Base-by-base conservation (phyloP, 2,888 invertebrate genomes). In the Xestia rhomboidea region DNA sequence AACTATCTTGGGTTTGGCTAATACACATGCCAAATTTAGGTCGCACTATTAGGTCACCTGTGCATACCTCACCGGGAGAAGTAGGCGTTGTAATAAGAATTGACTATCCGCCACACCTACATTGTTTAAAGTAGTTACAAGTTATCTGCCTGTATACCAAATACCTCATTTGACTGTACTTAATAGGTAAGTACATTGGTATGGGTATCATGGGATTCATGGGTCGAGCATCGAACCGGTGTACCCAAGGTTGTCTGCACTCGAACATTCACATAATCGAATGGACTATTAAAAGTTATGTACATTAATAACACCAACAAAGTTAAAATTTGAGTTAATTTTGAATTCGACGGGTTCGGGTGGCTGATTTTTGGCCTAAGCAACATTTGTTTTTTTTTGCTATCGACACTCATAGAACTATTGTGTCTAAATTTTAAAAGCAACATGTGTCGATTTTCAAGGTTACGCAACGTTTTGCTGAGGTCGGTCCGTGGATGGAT, bases 201-300 rank as follows among this genome's bases (percentile, higher is more conserved):
- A 66, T 49, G n/a, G n/a, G 60, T 77, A 60, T 76, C n/a, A 66
- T 49, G n/a, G n/a, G 60, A 76, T 60, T 76, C n/a, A 38, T 67
- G 77, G 57, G 66, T 11, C 21, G 57, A n/a, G n/a, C 66, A 21
- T n/a, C 38, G 57, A n/a, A 49, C 76, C 46, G 63, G 64, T 24
- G 64, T 60, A 30, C 8, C 66, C 66, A 76, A 67, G 76, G 76
- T 34, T 76, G 54, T 46, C 57, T 38, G 21, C 68, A 21, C 18
- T 51, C n/a, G 18, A 11, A 68, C 54, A 67, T 60, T 76, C 38
- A 30, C 21, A 10, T 51, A 34, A 34, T 46, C 30, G n/a, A 62
- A 30, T 41, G 6, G 27, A 0, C 24, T 15, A n/a, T 7, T 34
- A n/a, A 51, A 3, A 18, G 49, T 3, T 0, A n/a, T n/a, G n/a